Evolutionary conservation across 2,888 invertebrate species (phyloP), one percentile per base, ranked within the genome.

Genomic region (Chymomyza caudatula): DNA sequence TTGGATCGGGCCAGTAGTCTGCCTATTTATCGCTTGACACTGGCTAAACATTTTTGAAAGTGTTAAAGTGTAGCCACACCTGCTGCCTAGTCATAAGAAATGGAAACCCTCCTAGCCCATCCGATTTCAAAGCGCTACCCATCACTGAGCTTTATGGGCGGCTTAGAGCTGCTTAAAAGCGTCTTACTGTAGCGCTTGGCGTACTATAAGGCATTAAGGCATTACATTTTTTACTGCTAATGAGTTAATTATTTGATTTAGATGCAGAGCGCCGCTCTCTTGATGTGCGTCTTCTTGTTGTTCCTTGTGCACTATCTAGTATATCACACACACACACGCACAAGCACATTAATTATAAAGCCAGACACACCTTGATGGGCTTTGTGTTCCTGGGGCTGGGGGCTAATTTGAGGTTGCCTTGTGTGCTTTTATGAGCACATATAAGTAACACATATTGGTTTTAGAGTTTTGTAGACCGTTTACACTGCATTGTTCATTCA

Each of bases 181-280:
- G 47, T 13, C 47, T 37, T 4, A n/a, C n/a, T n/a, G n/a, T n/a
- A n/a, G n/a, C n/a, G n/a, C n/a, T n/a, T 37, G 11, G 11, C 8
- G 29, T 37, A 37, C 29, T 37, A 37, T 2, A 17, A 17, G 47
- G 47, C 5, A 15, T 47, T 17, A 44, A 11, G 6, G 63, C 47
- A 63, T 77, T 69, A 63, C 65, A 70, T 65, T 76, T 79, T 68
- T 79, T 57, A 60, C 49, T 66, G 67, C 60, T 74, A 74, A 80
- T 78, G 76, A 80, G 84, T 76, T 86, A 84, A 82, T 82, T 86
- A 82, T 76, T 69, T 73, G 78, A 86, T 84, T 86, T 74, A 74
- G 67, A 53, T 69, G 67, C 60, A 68, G 65, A 59, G 58, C 63
- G 42, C 69, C 44, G 59, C 60, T 47, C 47, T 47, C 4, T 47